Evolutionary conservation across 2,113 vertebrate species (phyloP).

Genomic region (Opisthocomus hoazin): DNA sequence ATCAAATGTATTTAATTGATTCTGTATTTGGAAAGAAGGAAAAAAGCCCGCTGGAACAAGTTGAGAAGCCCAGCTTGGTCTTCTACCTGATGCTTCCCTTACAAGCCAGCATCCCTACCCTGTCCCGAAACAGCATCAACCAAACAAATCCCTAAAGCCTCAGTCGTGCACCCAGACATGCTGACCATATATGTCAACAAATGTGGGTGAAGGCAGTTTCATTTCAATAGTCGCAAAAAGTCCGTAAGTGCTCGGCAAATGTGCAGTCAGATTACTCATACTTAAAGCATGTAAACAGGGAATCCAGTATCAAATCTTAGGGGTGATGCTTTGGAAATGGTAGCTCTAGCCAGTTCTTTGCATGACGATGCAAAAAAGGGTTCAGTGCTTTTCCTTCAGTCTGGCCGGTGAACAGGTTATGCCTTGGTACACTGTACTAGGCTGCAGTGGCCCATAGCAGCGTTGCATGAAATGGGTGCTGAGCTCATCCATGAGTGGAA

Average conservation of each 20-base stretch:
- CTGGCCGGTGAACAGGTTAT: rapidly evolving
- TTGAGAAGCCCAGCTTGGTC: background rate
- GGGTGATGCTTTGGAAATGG: background rate
- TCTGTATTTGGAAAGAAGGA: background rate
- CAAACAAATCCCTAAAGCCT: background rate
- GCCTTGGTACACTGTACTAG: too few relatives aligned
- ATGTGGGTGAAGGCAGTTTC: background rate
- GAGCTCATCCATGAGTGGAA: background rate
- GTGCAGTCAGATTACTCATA: background rate
- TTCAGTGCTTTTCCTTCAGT: background rate
- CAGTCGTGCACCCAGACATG: background rate
- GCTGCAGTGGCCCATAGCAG: background rate
- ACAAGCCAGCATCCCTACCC: background rate
- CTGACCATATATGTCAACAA: background rate
- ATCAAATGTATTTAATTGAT: background rate
- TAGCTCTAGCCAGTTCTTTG: background rate
- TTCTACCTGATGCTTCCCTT: background rate
- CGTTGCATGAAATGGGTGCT: background rate
- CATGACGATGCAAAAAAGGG: background rate
- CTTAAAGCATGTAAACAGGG: background rate
- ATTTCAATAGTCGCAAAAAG: background rate
- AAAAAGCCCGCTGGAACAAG: background rate
- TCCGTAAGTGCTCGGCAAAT: background rate
- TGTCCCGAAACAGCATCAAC: background rate
- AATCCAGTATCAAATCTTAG: background rate